Base-by-base conservation (phyloP, 2,797 vertebrate genomes). In the Telmatherina bonti region DNA sequence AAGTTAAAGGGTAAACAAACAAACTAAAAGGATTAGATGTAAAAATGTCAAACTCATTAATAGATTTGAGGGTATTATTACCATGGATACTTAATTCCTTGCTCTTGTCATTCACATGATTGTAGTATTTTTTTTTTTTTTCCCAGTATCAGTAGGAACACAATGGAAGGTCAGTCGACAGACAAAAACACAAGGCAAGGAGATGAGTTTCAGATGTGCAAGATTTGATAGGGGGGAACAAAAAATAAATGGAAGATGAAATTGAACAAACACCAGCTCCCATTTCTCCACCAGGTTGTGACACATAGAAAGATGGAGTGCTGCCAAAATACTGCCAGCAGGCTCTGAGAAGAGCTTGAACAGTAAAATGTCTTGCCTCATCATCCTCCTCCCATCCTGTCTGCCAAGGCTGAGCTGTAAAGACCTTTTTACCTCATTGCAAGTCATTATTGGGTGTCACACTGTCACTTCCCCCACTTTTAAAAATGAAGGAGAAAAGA, bases 381-480 rank as follows among this genome's bases (percentile, higher is more conserved):
- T 74, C 63, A 47, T 67, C 55, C 62, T 55, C 77, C 70, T 68
- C 56, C 62, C 70, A 36, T 62, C 70, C 63, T 49, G 54, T 61
- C 81, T 79, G 78, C 75, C 74, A 72, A 74, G 74, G 27, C 74
- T 31, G 55, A 61, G 62, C 38, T 52, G 72, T 80, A 79, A 87
- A 82, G 75, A 71, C 35, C 60, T 82, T 81, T 88, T 86, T 78
- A 84, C 87, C 77, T 85, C 35, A 11, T 79, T 72, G 58, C 61
- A 64, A 78, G 79, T 79, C 81, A 70, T 89, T 85, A 87, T 83
- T 71, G 74, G 59, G 4, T 74, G 84, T 78, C 85, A 78, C 63
- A 76, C 67, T 77, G 74, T 79, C 61, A 56, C 52, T 78, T 61
- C 59, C 41, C 13, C 1, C 27, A 59, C n/a, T n/a, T 57, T 6